Percentiles rank a stretch among this genome's conserved stretches.
phyloP scores from a whole-genome alignment of 1,140 invertebrate genomes.

The Caenorhabditis remanei region DNA sequence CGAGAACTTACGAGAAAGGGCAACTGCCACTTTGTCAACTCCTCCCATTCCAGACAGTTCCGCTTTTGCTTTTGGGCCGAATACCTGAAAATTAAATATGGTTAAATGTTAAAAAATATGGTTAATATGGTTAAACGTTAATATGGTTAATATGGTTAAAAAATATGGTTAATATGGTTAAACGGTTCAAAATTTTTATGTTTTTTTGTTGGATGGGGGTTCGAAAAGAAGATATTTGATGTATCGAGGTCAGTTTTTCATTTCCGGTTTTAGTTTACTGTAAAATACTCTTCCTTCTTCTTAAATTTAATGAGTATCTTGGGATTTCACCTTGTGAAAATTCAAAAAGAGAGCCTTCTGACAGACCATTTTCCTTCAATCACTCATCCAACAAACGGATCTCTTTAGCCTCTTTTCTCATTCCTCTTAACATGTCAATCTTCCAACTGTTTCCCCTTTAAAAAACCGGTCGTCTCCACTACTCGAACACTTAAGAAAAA shows the following conservation, averaged over 20 bases:
- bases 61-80: constrained; percentile 91
- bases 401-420: neutral
- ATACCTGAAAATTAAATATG: constrained; percentile 80
- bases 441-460: neutral
- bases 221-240: no score
- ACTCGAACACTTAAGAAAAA: constrained; percentile 27
- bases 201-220: no score
- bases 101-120: no score
- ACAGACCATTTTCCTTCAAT: constrained; percentile 39
- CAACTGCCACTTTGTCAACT: constrained; percentile 92
- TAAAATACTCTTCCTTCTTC: no score
- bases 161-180: no score
- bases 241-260: no score
- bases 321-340: no score
- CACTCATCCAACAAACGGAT: constrained; percentile 40
- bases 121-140: no score
- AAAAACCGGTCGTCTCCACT: constrained; percentile 38
- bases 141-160: no score
- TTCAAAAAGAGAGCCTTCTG: neutral
- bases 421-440: constrained; percentile 35
- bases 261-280: no score
- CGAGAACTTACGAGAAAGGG: constrained; percentile 85
- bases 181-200: neutral
- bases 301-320: no score
- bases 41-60: constrained; percentile 90